These are phyloP conservation scores for Dipodomys stephensi DNA, from an alignment of 2,113 vertebrate species.

Conservation along the genomic window DNA sequence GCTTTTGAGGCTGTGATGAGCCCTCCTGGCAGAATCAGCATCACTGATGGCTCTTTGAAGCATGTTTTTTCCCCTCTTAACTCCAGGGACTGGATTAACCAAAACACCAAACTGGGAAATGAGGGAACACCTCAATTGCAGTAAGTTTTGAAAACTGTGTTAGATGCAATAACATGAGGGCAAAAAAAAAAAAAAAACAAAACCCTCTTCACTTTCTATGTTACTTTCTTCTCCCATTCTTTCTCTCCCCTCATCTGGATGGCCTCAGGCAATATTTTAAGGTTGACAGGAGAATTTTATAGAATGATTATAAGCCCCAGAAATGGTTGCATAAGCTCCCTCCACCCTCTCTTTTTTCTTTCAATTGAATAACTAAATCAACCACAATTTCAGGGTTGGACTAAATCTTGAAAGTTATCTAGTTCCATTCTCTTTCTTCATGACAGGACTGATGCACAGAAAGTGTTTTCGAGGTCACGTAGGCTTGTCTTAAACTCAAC, in stretches of 20 bases:
- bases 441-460: neutral
- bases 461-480: neutral
- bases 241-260: conserved; percentile 7
- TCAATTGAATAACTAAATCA: conserved; percentile 5
- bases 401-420: conserved; percentile 25
- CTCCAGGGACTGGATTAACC: conserved; percentile 34
- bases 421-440: neutral
- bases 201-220: neutral
- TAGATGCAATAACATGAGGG: neutral
- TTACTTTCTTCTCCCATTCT: neutral
- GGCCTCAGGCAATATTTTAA: conserved; percentile 60
- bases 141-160: neutral
- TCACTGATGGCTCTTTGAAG: conserved; percentile 64
- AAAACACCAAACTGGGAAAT: conserved; percentile 41
- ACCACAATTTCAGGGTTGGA: conserved; percentile 11
- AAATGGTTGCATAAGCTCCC: conserved; percentile 26
- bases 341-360: neutral
- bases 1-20: conserved; percentile 39
- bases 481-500: conserved; percentile 13
- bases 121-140: conserved; percentile 14
- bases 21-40: conserved; percentile 5
- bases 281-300: conserved; percentile 44
- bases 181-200: neutral
- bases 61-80: neutral
- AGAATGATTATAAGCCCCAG: conserved; percentile 54